Evolutionary conservation across 2,113 vertebrate species (phyloP).

Genomic region (Spilogale gracilis): DNA sequence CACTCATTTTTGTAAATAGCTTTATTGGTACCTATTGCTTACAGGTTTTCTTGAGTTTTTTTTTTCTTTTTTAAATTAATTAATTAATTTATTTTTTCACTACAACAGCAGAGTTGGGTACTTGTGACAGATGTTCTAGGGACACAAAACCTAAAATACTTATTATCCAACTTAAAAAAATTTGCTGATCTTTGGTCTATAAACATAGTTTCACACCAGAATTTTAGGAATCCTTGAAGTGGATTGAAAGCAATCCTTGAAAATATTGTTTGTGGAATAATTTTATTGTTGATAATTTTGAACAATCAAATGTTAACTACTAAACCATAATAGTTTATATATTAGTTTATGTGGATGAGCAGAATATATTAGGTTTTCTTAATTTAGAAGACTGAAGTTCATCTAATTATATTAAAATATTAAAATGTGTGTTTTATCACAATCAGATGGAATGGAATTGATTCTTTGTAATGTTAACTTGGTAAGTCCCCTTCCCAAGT

Average conservation of each 20-base stretch:
- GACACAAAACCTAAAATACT: not conserved
- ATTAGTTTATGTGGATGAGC: not conserved
- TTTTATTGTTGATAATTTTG: not conserved
- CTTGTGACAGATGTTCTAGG: not conserved
- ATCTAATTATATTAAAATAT: not conserved
- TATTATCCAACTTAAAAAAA: not conserved
- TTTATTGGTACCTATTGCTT: not conserved
- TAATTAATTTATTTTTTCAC: not conserved
- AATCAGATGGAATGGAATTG: not conserved
- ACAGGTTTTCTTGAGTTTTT: not conserved
- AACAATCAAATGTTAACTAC: not conserved
- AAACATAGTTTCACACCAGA: not conserved
- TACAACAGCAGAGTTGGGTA: not conserved
- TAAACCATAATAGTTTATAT: not conserved
- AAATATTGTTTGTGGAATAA: not conserved
- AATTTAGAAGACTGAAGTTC: not conserved
- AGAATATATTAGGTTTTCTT: not conserved
- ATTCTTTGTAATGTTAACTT: not conserved
- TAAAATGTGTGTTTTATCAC: not conserved
- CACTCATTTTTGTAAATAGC: not conserved
- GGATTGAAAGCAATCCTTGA: constrained; percentile 16
- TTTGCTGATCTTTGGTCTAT: not conserved
- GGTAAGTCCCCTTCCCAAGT: not conserved
- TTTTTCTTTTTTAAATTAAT: too few relatives aligned
- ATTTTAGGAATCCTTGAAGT: not conserved